Base-by-base conservation (phyloP, 1,140 invertebrate species). In the Drosophila setifemur region DNA sequence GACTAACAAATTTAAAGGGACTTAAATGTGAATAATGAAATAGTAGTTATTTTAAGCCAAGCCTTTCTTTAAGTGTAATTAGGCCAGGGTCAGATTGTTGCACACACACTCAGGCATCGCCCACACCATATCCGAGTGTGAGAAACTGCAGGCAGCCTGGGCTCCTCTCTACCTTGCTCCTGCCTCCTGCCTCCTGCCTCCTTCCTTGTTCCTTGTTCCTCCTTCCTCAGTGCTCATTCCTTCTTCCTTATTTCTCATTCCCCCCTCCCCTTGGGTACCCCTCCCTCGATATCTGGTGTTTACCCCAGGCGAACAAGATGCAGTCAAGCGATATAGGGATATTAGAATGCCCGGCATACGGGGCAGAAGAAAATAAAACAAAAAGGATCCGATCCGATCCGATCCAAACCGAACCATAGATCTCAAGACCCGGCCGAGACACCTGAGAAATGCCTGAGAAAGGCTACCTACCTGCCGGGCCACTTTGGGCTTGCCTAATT, bases 401-500 rank as follows among this genome's bases (percentile, higher is more conserved):
- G n/a, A n/a, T n/a, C n/a, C n/a, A n/a, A n/a, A n/a, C n/a, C n/a
- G n/a, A n/a, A n/a, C n/a, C n/a, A n/a, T n/a, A 45, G 29, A 33
- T 48, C 47, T 45, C 19, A 25, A 35, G 68, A 33, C 18, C 18
- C 8, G 7, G n/a, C n/a, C 33, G 33, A 35, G 12, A n/a, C 2
- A 3, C 21, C 16, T 4, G 9, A 14, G 8, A 14, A 5, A 21
- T 9, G 11, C n/a, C n/a, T n/a, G 9, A 7, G 6, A 58, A 19
- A 19, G 1, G 7, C 8, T 52, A 21, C 39, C 75, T 85, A 86
- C 81, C 79, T 85, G 81, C 60, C 55, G 12, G 71, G 74, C 79
- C 79, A 83, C 78, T 81, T 81, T 81, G 52, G 74, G 79, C 71
- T 88, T 88, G 83, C 83, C 83, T 88, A 88, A 88, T 88, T 88